Evolutionary conservation across 2,113 vertebrate species (phyloP).

Genomic region (Gallinago undulata): DNA sequence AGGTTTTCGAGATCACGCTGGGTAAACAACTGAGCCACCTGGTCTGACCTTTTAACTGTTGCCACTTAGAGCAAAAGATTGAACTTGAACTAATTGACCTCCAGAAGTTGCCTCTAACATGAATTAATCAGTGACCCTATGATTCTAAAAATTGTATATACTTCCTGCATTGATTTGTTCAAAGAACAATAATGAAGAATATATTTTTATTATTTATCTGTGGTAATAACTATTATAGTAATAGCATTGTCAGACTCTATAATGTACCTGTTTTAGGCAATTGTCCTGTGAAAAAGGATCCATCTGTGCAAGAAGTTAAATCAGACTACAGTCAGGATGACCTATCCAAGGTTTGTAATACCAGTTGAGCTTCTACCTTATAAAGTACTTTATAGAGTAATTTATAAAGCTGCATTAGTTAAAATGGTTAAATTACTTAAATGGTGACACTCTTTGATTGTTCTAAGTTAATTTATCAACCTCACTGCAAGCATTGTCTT

Average conservation of each 20-base stretch:
- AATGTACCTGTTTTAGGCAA: neutral
- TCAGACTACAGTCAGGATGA: neutral
- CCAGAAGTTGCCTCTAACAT: neutral
- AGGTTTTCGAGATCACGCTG: neutral
- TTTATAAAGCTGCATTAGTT: neutral
- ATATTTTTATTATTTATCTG: neutral
- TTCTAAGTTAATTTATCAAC: neutral
- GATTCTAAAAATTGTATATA: neutral
- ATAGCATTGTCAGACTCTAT: neutral
- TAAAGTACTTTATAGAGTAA: neutral
- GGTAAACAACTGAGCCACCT: neutral
- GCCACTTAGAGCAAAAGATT: neutral
- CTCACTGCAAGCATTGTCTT: neutral
- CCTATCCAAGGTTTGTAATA: neutral
- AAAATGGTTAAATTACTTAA: neutral
- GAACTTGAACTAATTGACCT: neutral
- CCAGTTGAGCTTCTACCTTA: neutral
- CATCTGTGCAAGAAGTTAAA: neutral
- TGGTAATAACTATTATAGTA: neutral
- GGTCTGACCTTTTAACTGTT: neutral
- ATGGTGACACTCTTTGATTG: neutral
- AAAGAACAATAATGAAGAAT: neutral
- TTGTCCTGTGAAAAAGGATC: neutral
- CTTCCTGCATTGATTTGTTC: neutral
- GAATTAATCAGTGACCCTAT: neutral